Evolutionary conservation across 2,113 vertebrate species (phyloP), one percentile per base, ranked within the genome.

Genomic region (Lepidothrix coronata): DNA sequence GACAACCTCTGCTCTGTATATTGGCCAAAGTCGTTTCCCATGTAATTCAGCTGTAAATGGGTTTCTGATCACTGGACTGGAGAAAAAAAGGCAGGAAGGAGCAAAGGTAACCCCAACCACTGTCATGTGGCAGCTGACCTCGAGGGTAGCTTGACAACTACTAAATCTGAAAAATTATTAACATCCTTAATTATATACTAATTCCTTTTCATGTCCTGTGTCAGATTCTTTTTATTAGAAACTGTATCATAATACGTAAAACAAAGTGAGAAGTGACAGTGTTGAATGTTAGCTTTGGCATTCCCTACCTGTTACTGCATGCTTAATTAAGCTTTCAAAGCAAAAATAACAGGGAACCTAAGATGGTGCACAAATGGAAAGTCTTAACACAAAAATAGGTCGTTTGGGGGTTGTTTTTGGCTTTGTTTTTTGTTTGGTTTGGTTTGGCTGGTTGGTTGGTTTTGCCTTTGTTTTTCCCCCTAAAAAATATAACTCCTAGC

Each of bases 61-160:
- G 24, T 52, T 85, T 80, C 54, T 73, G 33, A 28, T 25, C 21
- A 44, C 14, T 57, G 24, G 33, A 37, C 25, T 31, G 65, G 21
- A 46, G 59, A 87, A 49, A 44, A 28, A 73, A n/a, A 87, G 58
- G 41, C 54, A 83, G 46, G 35, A 27, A 67, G 28, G 4, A 51
- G 33, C 13, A 46, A 67, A 30, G 51, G 76, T n/a, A 66, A 75
- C 46, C 46, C 41, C 43, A 66, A 66, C 35, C 19, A 37, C 11
- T 71, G n/a, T 33, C 37, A 30, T 18, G 15, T n/a, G 61, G 31
- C 30, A 68, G 41, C 18, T 22, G 46, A 68, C 30, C 54, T 54
- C 1, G 0, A 68, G 33, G 12, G 39, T n/a, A 61, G 20, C 54
- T 55, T 2, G 1, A 41, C 39, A 68, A 68, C n/a, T 30, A 14